Base-by-base conservation (phyloP, 2,113 vertebrate genomes). In the Vulpes lagopus region DNA sequence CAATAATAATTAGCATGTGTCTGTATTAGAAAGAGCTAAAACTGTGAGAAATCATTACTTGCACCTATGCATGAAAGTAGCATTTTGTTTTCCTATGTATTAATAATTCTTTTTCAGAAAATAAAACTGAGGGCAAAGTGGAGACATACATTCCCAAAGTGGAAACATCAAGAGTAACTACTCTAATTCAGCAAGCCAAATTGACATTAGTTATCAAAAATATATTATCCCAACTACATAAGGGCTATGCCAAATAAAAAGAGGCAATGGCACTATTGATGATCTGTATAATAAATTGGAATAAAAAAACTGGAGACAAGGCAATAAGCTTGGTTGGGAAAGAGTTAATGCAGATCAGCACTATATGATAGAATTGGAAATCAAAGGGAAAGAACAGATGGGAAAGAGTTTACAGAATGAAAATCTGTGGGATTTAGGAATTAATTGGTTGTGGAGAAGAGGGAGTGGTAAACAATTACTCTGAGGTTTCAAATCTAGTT, bases 401-500 rank as follows among this genome's bases (percentile, higher is more conserved):
- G 74, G 8, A 38, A 87, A 38, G 85, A 92, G 59, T 89, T 96
- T 94, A 92, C 78, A 49, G 4, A 96, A 60, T 35, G 55, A 74
- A 96, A 96, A 89, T 86, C 90, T 82, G 43, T 96, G 74, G 79
- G 38, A 95, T 91, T 96, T 81, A 71, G 55, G 32, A 97, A 93
- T 83, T 96, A 95, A 96, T 95, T 95, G 89, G 32, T 89, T 91
- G 80, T 93, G 51, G 57, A 94, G 35, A 94, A 95, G 53, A 91
- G 59, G n/a, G 20, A 88, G 15, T 49, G 14, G 69, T 87, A 90
- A 96, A 90, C 62, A 95, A 88, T 94, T 79, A 81, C 35, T 78
- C 25, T 22, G 65, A 93, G 32, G 15, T 89, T 95, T 97, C 85
- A 88, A 74, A 93, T 96, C 59, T 59, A 71, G 90, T 88, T 95